These are phyloP conservation scores for Acanthacorydalis orientalis DNA, from an alignment of 2,888 invertebrate species.

Conservation along the genomic window DNA sequence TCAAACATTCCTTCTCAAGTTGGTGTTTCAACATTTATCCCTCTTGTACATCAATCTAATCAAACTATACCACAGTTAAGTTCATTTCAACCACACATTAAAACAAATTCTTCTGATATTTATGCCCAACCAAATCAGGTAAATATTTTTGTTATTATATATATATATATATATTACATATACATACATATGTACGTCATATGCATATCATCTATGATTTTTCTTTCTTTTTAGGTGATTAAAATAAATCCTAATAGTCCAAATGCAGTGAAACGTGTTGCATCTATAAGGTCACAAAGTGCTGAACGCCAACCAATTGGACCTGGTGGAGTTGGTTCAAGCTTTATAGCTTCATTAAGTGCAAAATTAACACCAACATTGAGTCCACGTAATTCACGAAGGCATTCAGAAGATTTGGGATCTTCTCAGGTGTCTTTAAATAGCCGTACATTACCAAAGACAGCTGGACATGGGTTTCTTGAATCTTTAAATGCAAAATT, in stretches of 20 bases:
- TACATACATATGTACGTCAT: neutral
- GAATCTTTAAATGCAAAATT: constrained; percentile 70
- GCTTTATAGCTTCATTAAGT: constrained; percentile 52
- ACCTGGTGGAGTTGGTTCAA: constrained; percentile 39
- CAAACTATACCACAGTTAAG: constrained; percentile 15
- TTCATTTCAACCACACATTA: constrained; percentile 13
- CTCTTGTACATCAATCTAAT: constrained; percentile 9
- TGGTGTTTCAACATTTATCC: constrained; percentile 13
- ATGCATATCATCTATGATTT: neutral
- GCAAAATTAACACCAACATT: constrained; percentile 48
- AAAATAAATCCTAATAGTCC: constrained; percentile 21
- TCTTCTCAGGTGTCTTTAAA: constrained; percentile 9
- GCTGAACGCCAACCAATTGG: constrained; percentile 37
- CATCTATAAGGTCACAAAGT: constrained; percentile 36
- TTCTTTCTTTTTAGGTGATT: constrained; percentile 11
- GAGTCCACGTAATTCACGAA: constrained; percentile 36
- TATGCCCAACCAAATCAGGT: constrained; percentile 32
- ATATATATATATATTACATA: neutral
- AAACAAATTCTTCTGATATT: constrained; percentile 16
- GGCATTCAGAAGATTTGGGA: constrained; percentile 28
- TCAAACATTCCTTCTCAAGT: constrained; percentile 10
- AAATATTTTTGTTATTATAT: neutral
- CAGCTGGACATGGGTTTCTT: constrained; percentile 44
- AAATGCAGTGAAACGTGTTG: constrained; percentile 30
- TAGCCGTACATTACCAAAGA: constrained; percentile 9